Conservation (phyloP, 2,113 vertebrate species). For the Eupsittula cactorum region DNA sequence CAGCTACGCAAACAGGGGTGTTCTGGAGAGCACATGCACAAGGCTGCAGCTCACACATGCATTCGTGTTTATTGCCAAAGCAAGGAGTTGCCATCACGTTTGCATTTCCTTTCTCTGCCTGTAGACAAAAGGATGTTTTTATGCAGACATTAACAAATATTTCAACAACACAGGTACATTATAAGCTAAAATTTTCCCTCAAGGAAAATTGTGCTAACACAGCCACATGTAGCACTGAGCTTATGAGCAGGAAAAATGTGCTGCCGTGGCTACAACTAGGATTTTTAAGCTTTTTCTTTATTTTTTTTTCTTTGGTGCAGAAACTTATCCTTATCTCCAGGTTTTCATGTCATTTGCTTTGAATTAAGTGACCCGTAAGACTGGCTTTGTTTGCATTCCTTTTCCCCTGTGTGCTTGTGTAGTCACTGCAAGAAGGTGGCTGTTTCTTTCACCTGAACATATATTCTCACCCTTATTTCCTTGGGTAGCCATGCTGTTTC, state of each 20-base stretch:
- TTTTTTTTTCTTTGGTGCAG: neutral
- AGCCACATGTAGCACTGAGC: neutral
- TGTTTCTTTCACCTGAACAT: neutral
- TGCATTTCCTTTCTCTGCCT: neutral
- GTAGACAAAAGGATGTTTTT: neutral
- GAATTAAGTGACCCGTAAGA: neutral
- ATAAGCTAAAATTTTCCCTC: neutral
- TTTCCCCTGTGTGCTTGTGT: neutral
- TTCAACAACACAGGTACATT: neutral
- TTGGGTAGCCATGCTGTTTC: neutral
- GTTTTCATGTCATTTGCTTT: neutral
- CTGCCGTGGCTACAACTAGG: neutral
- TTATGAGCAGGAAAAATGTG: neutral
- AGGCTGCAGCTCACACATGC: neutral
- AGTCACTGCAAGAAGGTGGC: neutral
- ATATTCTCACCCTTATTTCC: neutral
- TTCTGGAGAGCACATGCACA: neutral
- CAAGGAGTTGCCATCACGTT: neutral
- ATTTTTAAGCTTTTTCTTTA: neutral
- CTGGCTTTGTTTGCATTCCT: neutral
- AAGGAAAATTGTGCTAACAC: neutral
- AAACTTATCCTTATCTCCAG: neutral
- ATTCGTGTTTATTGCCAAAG: neutral
- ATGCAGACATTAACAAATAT: neutral
- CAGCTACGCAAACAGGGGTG: neutral